Evolutionary conservation across 2,113 vertebrate species (phyloP), one percentile per base, ranked within the genome.

Genomic region (Oxygymnocypris stewartii): DNA sequence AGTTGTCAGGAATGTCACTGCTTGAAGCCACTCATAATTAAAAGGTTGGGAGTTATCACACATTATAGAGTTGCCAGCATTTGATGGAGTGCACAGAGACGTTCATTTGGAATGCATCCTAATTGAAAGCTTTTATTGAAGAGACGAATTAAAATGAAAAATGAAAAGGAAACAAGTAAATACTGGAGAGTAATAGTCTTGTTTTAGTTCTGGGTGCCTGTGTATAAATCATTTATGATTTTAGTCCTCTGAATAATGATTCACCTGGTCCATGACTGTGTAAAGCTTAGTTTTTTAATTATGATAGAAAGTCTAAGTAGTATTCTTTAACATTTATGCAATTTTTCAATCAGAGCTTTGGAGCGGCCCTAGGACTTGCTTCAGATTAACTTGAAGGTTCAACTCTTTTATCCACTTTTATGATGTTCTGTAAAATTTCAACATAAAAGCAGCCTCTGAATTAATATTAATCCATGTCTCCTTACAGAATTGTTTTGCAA

Each of bases 21-120:
- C 44, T 82, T 71, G 63, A 71, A 82, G 63, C 80, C 80, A 31
- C 80, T 82, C 44, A 82, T 82, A 82, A 71, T 82, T 82, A 49
- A 82, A 81, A 81, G 59, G 80, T 82, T 82, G 16, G 63, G 80
- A 82, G 44, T 71, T 71, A 69, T 69, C 28, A 5, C 80, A 71
- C n/a, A 78, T 71, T 67, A 47, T 3, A 40, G 44, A 16, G 59
- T 77, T 23, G 20, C 63, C 2, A 23, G 57, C 47, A 11, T 65
- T 44, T 80, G 67, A 75, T 73, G 23, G 25, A 35, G 12, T 31
- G 67, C 23, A 18, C 28, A 73, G 47, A 57, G n/a, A n/a, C 31
- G 31, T 76, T 85, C 14, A 51, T 88, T 83, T 78, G 84, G 47
- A 51, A 82, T 49, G 61, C 51, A 76, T 78, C 40, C 81, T 73